Base-by-base conservation (phyloP, 2,888 invertebrate genomes). In the Dryobotodes eremita region DNA sequence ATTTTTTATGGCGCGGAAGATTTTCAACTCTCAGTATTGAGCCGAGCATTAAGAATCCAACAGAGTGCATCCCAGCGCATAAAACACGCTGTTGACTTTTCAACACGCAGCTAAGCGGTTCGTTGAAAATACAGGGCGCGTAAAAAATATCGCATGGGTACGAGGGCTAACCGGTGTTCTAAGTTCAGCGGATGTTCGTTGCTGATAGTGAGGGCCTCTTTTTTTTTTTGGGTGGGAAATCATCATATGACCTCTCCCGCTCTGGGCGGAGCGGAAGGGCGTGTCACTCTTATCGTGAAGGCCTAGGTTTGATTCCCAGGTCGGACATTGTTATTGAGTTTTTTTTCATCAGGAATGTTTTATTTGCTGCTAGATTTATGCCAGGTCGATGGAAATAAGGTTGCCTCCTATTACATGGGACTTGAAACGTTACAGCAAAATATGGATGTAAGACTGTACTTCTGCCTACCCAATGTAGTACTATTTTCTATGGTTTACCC, bases 351-450 rank as follows among this genome's bases (percentile, higher is more conserved):
- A 20, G 13, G n/a, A 11, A n/a, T n/a, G 31, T 48, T 23, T 42
- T 23, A 71, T 4, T 4, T 20, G 23, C 31, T 23, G 23, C 1
- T 42, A 20, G 42, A 74, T 72, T 42, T 53, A 7, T 53, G 15
- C 5, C 6, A 23, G 31, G 23, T 70, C 31, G 46, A 69, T 46
- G 13, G 13, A 75, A 75, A 48, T 74, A 72, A n/a, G 11, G 31
- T 59, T 26, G 31, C 46, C 46, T 26, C 2, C 46, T 26, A 3
- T 62, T 61, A 11, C 11, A 17, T 15, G 55, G 26, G 4, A 31
- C 26, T 23, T 26, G 23, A 23, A 69, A 71, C 3, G 10, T 23
- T 48, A 23, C 11, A 23, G 26, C 26, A 42, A n/a, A 5, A 20
- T 73, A 50, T 36, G 42, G 42, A 53, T 42, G 17, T n/a, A 57